A percentile compares a stretch with the other conserved stretches of the same genome.
Conservation (phyloP, 2,113 vertebrate genomes). For the Poecile atricapillus region DNA sequence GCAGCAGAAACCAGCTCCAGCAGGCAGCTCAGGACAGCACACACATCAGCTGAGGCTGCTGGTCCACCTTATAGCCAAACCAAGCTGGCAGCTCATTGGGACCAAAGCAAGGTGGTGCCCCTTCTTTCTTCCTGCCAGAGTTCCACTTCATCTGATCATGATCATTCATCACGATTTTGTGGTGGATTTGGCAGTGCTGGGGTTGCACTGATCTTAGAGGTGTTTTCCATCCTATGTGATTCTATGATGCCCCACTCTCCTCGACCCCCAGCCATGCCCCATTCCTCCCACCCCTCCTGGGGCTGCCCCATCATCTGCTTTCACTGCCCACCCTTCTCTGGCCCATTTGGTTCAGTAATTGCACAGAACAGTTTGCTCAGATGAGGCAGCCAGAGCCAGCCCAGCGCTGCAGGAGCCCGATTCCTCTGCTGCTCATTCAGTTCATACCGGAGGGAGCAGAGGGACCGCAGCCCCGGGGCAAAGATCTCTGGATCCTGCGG, state of each 20-base stretch:
- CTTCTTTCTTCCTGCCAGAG: neutral
- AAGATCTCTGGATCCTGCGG: neutral
- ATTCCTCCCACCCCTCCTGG: neutral
- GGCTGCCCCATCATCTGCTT: neutral
- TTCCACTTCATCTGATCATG: rapidly evolving
- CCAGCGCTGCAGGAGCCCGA: rapidly evolving
- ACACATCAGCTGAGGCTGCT: neutral
- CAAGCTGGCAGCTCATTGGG: neutral
- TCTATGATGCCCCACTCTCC: neutral
- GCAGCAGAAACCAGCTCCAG: neutral
- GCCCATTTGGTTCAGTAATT: neutral
- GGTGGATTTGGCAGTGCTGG: neutral
- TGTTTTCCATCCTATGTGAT: neutral
- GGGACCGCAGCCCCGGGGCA: neutral
- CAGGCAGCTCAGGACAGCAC: neutral
- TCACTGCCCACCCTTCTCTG: neutral
- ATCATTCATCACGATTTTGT: neutral
- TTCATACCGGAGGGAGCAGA: neutral
- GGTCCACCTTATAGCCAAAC: neutral
- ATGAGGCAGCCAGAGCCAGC: neutral
- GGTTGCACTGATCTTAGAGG: neutral
- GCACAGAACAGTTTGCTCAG: rapidly evolving
- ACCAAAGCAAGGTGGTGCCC: rapidly evolving
- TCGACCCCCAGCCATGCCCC: rapidly evolving
- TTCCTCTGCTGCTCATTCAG: neutral